phyloP scores from a whole-genome alignment of 2,113 vertebrate species.

The Megaleporinus macrocephalus region DNA sequence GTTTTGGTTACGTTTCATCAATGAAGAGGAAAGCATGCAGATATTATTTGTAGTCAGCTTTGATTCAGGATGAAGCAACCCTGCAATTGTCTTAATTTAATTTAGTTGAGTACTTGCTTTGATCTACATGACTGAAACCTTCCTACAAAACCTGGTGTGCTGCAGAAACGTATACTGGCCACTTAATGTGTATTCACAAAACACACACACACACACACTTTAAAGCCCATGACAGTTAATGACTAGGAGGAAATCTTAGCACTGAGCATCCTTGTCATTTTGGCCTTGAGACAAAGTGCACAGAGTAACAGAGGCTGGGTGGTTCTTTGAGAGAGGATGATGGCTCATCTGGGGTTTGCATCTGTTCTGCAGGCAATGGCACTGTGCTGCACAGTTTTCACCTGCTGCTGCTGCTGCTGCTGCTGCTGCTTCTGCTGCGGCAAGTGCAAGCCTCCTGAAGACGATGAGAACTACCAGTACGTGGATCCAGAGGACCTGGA shows the following conservation, averaged over 20 bases:
- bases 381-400: constrained; percentile 80
- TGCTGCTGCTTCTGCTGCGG: constrained; percentile 94
- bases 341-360: constrained; percentile 13
- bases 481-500: constrained; percentile 83
- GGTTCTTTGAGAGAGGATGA: background rate
- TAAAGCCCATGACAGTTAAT: background rate
- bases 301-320: background rate
- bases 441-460: constrained; percentile 80
- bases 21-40: background rate
- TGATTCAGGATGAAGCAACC: background rate
- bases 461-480: constrained; percentile 81
- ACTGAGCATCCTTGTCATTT: background rate
- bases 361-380: constrained; percentile 74
- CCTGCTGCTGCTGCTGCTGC: constrained; percentile 92
- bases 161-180: background rate
- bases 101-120: background rate
- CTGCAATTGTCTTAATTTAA: background rate
- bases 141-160: background rate
- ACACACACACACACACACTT: background rate
- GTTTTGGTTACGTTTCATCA: background rate
- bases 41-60: background rate
- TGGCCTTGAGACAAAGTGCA: background rate
- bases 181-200: background rate
- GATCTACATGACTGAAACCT: constrained; percentile 20
- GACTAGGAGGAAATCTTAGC: background rate